Evolutionary conservation across 2,113 vertebrate species (phyloP), one percentile per base, ranked within the genome.

Genomic region (Meleagris gallopavo): DNA sequence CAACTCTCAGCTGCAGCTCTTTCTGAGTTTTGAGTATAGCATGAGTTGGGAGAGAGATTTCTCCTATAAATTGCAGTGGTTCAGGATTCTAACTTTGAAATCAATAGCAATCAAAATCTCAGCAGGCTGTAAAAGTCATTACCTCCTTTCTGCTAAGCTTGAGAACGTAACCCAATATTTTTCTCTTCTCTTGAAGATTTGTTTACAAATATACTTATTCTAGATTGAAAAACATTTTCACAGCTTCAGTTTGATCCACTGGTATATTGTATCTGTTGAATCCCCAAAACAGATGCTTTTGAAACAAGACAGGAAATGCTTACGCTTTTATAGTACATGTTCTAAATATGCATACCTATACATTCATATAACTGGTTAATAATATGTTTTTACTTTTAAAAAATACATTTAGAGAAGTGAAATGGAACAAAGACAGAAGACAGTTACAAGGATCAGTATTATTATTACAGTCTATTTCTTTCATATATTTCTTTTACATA

Each of bases 71-170:
- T 41, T 88, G 62, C 16, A 38, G 25, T 32, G 13, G 6, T 22
- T 87, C 79, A 69, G 71, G 72, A 17, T 83, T 25, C 71, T 76
- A 83, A 69, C 82, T 95, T 85, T 32, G 64, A 85, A 91, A 95
- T 91, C 92, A 79, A 91, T 83, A 95, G 38, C 83, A 93, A 95
- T 94, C 86, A 91, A 88, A 85, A 69, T 88, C 93, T 72, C 94
- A 91, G 93, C 86, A 91, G 72, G 72, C 43, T 80, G 60, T 12
- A 83, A 54, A 80, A 80, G 75, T 43, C 78, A 41, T 17, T 61
- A 54, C 36, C 91, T 92, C 75, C 86, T 65, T 76, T 94, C 83
- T 73, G 46, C 83, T 83, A 91, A 75, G 62, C 67, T 70, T 50
- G 48, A 90, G 72, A 93, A 85, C 43, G 88, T 52, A 91, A 83